Percentiles rank a stretch among this genome's conserved stretches.
These are phyloP conservation scores for Nyctibius grandis DNA, from an alignment of 2,797 vertebrate genomes.

Conservation along the genomic window DNA sequence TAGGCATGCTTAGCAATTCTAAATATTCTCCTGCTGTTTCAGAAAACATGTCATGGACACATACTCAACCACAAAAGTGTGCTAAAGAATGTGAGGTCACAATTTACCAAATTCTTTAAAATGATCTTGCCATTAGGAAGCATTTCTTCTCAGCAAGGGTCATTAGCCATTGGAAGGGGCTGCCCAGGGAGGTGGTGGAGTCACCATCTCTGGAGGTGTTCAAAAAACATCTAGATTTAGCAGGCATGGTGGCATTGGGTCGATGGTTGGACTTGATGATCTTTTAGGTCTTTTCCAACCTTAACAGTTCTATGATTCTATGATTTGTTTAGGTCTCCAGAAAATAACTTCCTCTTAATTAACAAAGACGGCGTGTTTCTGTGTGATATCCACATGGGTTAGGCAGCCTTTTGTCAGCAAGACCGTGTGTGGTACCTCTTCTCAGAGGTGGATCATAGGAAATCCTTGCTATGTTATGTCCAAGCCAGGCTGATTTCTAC, in stretches of 20 bases:
- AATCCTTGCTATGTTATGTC: neutral
- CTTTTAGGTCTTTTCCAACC: too few species aligned
- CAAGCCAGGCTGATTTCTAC: neutral
- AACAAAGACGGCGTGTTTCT: neutral
- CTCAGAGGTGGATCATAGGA: too few species aligned
- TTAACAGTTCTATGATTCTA: too few species aligned
- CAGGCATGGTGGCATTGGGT: too few species aligned
- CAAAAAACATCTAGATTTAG: too few species aligned
- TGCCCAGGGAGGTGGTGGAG: too few species aligned
- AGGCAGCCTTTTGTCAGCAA: neutral
- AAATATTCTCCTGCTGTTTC: neutral
- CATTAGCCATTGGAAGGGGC: too few species aligned
- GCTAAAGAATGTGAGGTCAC: neutral
- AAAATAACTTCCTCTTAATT: neutral
- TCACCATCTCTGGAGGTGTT: too few species aligned
- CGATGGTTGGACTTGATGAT: too few species aligned
- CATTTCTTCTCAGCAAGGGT: too few species aligned
- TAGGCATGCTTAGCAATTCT: rapidly evolving
- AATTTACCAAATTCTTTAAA: neutral
- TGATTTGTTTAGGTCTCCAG: neutral
- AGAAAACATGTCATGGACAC: neutral
- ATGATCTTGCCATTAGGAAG: neutral
- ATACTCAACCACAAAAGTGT: neutral
- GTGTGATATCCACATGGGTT: neutral
- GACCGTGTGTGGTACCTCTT: neutral